Evolutionary conservation across 1,140 invertebrate species (phyloP), one percentile per base, ranked within the genome.

Genomic region (Panagrolaimus sp.): DNA sequence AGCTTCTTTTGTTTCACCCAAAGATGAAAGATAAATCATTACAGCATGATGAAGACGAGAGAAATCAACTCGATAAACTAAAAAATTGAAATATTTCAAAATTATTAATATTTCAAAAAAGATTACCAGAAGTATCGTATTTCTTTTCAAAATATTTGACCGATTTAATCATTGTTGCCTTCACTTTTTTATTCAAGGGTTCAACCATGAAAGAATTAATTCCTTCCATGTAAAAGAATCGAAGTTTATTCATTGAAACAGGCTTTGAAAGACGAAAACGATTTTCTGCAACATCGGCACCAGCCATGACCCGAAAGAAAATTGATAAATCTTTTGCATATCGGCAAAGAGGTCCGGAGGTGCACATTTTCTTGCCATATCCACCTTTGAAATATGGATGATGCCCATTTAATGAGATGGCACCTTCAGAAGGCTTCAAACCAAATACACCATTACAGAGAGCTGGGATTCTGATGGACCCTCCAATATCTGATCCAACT

Each of bases 371-470:
- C 17, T 43, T 69, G 12, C 65, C 12, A 28, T 72, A 76, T 28
- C 67, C 66, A 3, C 65, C 65, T 21, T 67, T 58, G 43, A 67
- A 48, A n/a, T 45, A 45, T 38, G 48, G 80, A 73, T 70, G 71
- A 58, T 71, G 71, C 46, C 69, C 80, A 65, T 38, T 67, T 43
- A 32, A 73, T 14, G 14, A 74, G 45, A 74, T 73, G 63, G 26
- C 68, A 24, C 26, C 74, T 87, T 78, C 88, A 88, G 0, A 91
- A 15, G 93, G 91, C 84, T 95, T 96, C 84, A 96, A 93, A 10
- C 94, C 94, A 84, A 93, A 97, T 62, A 96, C 38, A 48, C 94
- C 94, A 85, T 93, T 95, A 81, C 96, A 96, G 78, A 91, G 94
- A 10, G 90, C 87, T 0, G 94, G 94, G 88, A 97, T 93, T 45